phyloP scores from a whole-genome alignment of 2,797 vertebrate species.

The Mallotus villosus region DNA sequence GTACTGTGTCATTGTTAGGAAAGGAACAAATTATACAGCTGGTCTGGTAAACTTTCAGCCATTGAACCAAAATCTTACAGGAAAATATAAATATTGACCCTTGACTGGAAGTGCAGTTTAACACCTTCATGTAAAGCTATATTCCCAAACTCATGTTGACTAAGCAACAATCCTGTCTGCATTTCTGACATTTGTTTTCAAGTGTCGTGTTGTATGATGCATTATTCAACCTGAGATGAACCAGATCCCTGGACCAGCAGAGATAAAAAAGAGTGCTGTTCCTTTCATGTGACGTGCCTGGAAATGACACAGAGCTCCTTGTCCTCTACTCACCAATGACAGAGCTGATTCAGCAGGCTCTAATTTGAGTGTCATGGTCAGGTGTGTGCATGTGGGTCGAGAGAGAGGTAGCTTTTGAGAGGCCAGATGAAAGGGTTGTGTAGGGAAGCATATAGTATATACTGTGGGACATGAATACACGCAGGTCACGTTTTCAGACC shows the following conservation, averaged over 20 bases:
- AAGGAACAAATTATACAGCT: background rate
- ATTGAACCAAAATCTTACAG: too few species aligned
- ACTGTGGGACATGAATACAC: too few species aligned
- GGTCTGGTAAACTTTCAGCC: too few species aligned
- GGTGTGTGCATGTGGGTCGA: background rate
- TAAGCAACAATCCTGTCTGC: background rate
- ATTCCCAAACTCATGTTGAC: background rate
- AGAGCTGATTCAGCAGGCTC: constrained; percentile 1
- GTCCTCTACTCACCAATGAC: constrained; percentile 1
- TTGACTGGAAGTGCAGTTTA: background rate
- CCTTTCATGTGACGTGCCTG: constrained; percentile 2
- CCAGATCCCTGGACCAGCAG: background rate
- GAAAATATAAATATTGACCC: too few species aligned
- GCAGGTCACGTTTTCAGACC: too few species aligned
- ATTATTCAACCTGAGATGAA: too few species aligned
- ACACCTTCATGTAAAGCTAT: background rate
- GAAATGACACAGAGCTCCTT: background rate
- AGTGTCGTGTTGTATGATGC: too few species aligned
- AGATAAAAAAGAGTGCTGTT: background rate
- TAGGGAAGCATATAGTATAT: too few species aligned
- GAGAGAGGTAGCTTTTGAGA: too few species aligned
- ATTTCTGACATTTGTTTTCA: background rate
- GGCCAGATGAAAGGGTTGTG: too few species aligned
- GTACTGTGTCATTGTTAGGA: background rate
- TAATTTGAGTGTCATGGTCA: background rate